These are phyloP conservation scores for Tetranychus truncatus DNA, from an alignment of 2,888 invertebrate genomes.

Conservation along the genomic window DNA sequence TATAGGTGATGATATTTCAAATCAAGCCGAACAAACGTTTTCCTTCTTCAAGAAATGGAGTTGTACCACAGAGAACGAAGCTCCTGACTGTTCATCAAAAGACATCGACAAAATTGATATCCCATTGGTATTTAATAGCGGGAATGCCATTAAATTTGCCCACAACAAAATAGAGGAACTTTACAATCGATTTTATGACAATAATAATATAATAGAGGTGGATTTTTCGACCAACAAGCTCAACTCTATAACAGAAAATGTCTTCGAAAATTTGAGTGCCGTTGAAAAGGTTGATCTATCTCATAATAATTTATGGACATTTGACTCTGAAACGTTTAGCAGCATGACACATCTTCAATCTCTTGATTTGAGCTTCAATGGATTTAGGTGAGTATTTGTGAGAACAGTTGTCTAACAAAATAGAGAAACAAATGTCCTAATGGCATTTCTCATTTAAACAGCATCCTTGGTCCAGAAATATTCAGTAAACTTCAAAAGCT, in stretches of 20 bases:
- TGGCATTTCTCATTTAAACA: neutral
- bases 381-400: neutral
- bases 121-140: neutral
- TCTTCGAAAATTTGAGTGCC: neutral
- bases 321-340: neutral
- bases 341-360: neutral
- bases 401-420: neutral
- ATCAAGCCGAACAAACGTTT: too few species aligned
- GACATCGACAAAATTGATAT: neutral
- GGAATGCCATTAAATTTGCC: neutral
- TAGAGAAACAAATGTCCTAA: too few species aligned
- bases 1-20: too few species aligned
- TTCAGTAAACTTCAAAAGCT: neutral
- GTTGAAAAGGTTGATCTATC: neutral
- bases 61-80: too few species aligned
- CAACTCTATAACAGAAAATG: neutral
- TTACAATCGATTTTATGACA: neutral
- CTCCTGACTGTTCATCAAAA: neutral
- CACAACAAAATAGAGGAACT: neutral
- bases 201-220: neutral
- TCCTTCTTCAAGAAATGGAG: too few species aligned
- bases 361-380: slow-evolving; percentile 1
- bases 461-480: neutral
- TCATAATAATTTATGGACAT: neutral
- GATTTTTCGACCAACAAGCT: neutral